Percentiles rank a stretch among this genome's conserved stretches.
phyloP scores from a whole-genome alignment of 2,797 vertebrate genomes.

The Perdix hodgsoniae region DNA sequence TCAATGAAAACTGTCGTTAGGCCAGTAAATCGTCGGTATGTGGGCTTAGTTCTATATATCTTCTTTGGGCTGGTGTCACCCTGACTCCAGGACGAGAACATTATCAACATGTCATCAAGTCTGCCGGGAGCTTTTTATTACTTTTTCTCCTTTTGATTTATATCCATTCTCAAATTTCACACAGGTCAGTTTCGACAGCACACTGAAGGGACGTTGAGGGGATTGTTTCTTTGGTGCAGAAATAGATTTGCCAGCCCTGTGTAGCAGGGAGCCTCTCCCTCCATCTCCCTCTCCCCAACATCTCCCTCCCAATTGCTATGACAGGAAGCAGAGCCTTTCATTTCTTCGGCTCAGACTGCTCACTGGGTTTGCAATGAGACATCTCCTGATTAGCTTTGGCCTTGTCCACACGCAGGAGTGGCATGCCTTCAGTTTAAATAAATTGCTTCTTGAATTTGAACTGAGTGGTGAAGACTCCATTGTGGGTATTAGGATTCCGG shows the following conservation, averaged over 20 bases:
- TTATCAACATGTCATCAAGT: conserved; percentile 76
- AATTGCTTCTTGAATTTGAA: not conserved
- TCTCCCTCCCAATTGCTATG: not conserved
- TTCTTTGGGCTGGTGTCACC: conserved; percentile 76
- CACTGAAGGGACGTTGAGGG: conserved; percentile 15
- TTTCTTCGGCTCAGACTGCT: not conserved
- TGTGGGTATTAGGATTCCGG: not conserved
- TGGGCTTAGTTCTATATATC: conserved; percentile 82
- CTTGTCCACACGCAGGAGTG: not conserved
- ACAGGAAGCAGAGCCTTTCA: not conserved
- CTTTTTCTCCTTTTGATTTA: conserved; percentile 77
- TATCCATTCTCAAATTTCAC: conserved; percentile 70
- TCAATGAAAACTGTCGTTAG: conserved; percentile 90
- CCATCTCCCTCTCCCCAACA: not conserved
- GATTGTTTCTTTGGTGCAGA: conserved; percentile 59
- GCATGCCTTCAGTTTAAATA: not conserved
- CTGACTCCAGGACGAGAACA: conserved; percentile 78
- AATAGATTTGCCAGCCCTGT: conserved; percentile 35
- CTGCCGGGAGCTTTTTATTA: conserved; percentile 70
- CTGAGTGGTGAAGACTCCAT: not conserved
- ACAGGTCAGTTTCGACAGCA: conserved; percentile 34
- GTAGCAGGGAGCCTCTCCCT: not conserved
- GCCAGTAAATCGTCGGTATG: conserved; percentile 88
- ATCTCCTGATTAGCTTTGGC: conserved; percentile 27
- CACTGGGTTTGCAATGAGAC: not conserved